A percentile compares a stretch with the other conserved stretches of the same genome.
Evolutionary conservation across 2,888 invertebrate genomes (phyloP).

Genomic region (Baccha elongata): DNA sequence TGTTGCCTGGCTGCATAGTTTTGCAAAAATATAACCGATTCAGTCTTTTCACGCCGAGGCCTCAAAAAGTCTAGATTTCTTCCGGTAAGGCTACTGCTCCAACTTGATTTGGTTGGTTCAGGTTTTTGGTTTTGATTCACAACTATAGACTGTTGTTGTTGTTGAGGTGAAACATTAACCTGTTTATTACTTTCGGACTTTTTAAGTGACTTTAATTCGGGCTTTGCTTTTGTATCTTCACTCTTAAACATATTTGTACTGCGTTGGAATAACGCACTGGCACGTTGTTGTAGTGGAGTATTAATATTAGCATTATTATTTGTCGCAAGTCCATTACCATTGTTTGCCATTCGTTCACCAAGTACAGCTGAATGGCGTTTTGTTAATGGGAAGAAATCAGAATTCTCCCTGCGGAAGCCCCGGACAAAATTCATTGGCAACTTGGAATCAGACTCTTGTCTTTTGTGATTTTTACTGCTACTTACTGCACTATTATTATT

Average conservation of each 20-base stretch:
- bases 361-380: slow-evolving; percentile 90
- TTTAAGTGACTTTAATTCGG: slow-evolving; percentile 89
- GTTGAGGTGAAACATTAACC: slow-evolving; percentile 57
- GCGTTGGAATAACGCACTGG: slow-evolving; percentile 88
- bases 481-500: slow-evolving; percentile 80
- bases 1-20: slow-evolving; percentile 84
- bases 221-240: slow-evolving; percentile 81
- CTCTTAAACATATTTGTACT: slow-evolving; percentile 83
- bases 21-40: slow-evolving; percentile 92
- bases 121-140: slow-evolving; percentile 61
- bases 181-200: slow-evolving; percentile 82
- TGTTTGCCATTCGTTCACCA: slow-evolving; percentile 80
- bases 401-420: slow-evolving; percentile 92
- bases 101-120: slow-evolving; percentile 78
- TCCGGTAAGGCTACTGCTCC: slow-evolving; percentile 80
- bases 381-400: slow-evolving; percentile 90
- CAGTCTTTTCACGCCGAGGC: slow-evolving; percentile 93
- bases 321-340: slow-evolving; percentile 54
- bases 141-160: slow-evolving; percentile 44
- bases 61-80: slow-evolving; percentile 83
- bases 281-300: slow-evolving; percentile 83
- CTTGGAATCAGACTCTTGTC: slow-evolving; percentile 89
- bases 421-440: slow-evolving; percentile 88
- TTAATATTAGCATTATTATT: slow-evolving; percentile 75
- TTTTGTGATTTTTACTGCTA: slow-evolving; percentile 84